Evolutionary conservation across 1,140 invertebrate species (phyloP).

Genomic region (Diorhabda carinulata): DNA sequence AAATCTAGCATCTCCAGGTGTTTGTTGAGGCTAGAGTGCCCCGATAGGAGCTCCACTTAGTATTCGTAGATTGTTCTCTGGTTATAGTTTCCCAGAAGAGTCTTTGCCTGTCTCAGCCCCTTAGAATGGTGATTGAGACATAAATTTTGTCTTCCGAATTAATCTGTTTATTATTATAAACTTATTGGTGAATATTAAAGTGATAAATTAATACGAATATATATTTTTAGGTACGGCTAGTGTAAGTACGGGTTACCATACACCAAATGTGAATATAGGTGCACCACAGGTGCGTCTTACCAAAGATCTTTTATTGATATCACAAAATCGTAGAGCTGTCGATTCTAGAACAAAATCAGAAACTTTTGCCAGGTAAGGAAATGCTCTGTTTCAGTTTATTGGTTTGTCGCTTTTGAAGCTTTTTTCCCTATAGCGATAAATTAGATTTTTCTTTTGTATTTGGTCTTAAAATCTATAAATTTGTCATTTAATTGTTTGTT

Average conservation of each 20-base stretch:
- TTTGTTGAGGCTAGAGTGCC: too few species aligned
- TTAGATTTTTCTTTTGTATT: slow-evolving; percentile 9
- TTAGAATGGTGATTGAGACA: too few species aligned
- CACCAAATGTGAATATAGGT: slow-evolving; percentile 37
- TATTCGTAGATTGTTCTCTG: too few species aligned
- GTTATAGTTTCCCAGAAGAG: too few species aligned
- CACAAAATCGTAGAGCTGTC: slow-evolving; percentile 63
- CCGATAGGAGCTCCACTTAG: too few species aligned
- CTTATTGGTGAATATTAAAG: not conserved
- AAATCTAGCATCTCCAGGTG: too few species aligned
- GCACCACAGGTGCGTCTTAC: slow-evolving; percentile 61
- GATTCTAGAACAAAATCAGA: slow-evolving; percentile 66
- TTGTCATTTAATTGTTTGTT: too few species aligned
- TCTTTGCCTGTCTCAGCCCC: too few species aligned
- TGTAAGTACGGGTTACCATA: slow-evolving; percentile 40
- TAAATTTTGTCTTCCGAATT: too few species aligned
- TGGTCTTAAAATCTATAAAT: not conserved
- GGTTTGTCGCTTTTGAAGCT: slow-evolving; percentile 25
- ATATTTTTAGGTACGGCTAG: slow-evolving; percentile 34
- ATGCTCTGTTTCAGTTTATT: slow-evolving; percentile 30
- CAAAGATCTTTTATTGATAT: slow-evolving; percentile 71
- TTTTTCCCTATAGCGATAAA: slow-evolving; percentile 17
- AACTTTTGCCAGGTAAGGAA: slow-evolving; percentile 65
- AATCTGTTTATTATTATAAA: too few species aligned
- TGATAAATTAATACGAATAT: not conserved